A percentile compares a stretch with the other conserved stretches of the same genome.
phyloP scores from a whole-genome alignment of 2,113 vertebrate genomes.

The Mirounga angustirostris region DNA sequence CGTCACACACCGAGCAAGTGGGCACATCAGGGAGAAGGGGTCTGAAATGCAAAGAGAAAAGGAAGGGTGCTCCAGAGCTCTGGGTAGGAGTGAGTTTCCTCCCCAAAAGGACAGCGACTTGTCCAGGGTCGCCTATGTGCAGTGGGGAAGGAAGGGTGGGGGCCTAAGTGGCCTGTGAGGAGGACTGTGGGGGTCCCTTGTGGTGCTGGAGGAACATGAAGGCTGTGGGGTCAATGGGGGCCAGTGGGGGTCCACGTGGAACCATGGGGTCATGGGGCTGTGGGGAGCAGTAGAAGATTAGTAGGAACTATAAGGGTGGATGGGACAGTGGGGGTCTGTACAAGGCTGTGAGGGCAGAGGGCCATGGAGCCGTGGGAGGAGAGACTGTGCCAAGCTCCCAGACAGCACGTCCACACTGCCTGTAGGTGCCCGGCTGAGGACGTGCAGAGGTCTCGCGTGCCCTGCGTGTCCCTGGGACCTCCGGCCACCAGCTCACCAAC shows the following conservation, averaged over 20 bases:
- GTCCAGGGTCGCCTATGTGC: accelerated
- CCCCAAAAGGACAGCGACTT: neutral
- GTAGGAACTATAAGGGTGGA: too few relatives aligned
- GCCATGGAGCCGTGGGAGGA: accelerated
- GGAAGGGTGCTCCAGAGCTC: accelerated
- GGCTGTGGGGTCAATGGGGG: too few relatives aligned
- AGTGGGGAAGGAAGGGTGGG: accelerated
- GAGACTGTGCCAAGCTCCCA: accelerated
- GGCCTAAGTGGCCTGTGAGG: too few relatives aligned
- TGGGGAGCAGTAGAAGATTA: neutral
- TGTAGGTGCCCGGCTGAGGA: accelerated
- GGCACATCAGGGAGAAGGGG: neutral
- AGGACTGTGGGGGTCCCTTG: neutral
- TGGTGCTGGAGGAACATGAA: neutral
- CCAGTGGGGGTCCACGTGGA: too few relatives aligned
- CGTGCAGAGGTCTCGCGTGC: accelerated
- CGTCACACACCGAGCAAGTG: neutral
- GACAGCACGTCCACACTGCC: neutral
- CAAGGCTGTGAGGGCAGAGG: neutral
- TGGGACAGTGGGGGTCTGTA: neutral
- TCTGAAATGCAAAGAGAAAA: neutral
- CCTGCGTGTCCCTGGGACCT: neutral
- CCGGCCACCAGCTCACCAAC: accelerated
- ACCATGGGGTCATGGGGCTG: neutral
- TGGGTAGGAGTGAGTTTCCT: neutral